Evolutionary conservation across 2,888 invertebrate genomes (phyloP).

Genomic region (Macrosiphum euphorbiae): DNA sequence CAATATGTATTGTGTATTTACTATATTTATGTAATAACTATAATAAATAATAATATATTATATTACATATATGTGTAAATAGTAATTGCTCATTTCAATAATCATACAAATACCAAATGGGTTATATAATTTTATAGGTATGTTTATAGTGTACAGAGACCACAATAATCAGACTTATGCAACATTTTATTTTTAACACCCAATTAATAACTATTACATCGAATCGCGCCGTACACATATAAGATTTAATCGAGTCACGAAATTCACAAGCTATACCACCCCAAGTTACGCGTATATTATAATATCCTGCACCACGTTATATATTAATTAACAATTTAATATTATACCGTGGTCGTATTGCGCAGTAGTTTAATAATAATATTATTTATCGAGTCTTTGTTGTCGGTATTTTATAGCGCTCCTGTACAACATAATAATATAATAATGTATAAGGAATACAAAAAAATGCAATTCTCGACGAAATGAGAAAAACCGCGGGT

Average conservation of each 20-base stretch:
- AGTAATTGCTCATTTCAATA: neutral
- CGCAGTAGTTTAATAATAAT: neutral
- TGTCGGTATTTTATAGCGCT: neutral
- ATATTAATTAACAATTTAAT: slow-evolving; percentile 9
- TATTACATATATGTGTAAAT: no score
- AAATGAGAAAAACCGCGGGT: neutral
- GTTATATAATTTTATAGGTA: neutral
- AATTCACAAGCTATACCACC: neutral
- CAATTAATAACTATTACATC: neutral
- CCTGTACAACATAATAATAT: neutral
- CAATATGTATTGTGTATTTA: no score
- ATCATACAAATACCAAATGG: neutral
- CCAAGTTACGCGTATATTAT: neutral
- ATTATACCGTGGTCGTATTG: neutral
- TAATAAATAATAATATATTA: no score
- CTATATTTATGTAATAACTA: no score
- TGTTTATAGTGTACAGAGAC: neutral
- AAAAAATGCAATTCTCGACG: neutral
- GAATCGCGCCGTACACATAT: neutral
- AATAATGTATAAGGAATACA: neutral
- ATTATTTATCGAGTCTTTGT: neutral
- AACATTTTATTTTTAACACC: neutral
- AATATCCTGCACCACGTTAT: neutral
- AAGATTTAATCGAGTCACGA: neutral
- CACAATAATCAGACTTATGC: neutral